phyloP scores from a whole-genome alignment of 2,888 invertebrate genomes.

The Yponomeuta plumbellus region DNA sequence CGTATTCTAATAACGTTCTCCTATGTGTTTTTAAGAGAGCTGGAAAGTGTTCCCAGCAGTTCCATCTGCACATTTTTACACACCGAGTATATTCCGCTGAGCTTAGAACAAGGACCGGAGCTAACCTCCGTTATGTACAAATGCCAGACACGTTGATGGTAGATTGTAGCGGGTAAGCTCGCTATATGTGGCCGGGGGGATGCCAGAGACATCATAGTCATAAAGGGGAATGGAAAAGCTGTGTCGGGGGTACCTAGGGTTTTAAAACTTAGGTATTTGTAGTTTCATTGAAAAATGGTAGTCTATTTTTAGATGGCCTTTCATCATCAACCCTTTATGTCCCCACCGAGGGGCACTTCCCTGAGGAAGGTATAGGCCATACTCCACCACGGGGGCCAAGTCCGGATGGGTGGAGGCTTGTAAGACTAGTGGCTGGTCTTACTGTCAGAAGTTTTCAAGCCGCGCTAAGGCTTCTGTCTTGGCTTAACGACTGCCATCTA shows the following conservation, averaged over 20 bases:
- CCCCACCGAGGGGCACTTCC: too few species aligned
- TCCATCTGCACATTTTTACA: background rate
- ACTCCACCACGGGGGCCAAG: too few species aligned
- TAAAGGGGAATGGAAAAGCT: conserved; percentile 1
- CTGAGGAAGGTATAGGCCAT: too few species aligned
- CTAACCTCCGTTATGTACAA: background rate
- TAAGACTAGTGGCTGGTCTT: too few species aligned
- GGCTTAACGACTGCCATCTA: too few species aligned
- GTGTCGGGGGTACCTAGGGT: background rate
- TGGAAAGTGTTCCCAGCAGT: background rate
- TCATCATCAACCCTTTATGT: too few species aligned
- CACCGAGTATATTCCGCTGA: background rate
- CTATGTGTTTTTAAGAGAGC: background rate
- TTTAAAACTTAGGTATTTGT: background rate
- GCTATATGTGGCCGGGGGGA: background rate
- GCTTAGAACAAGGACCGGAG: background rate
- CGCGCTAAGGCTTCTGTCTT: too few species aligned
- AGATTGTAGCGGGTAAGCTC: background rate
- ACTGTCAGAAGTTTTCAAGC: too few species aligned
- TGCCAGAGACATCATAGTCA: background rate
- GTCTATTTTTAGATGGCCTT: too few species aligned
- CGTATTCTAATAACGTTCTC: too few species aligned
- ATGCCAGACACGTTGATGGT: background rate
- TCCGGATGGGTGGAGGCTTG: too few species aligned
- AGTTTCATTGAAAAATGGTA: background rate